Evolutionary conservation across 1,140 invertebrate genomes (phyloP), one percentile per base, ranked within the genome.

Genomic region (Macrocentrus cingulum): DNA sequence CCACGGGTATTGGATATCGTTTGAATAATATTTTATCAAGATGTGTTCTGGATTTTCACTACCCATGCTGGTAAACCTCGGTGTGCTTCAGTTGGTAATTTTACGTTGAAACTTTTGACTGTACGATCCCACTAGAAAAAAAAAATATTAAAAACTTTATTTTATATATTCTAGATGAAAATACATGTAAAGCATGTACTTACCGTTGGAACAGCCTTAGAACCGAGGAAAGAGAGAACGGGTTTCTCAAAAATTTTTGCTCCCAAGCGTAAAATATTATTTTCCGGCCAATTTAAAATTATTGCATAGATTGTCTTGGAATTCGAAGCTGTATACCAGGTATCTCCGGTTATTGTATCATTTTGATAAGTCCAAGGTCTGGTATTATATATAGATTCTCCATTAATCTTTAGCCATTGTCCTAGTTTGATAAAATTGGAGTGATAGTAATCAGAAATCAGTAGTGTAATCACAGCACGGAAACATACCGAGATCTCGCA

Each of bases 381-480:
- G 0, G 86, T 87, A n/a, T 79, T 80, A 68, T 95, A 98, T 66
- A 98, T 93, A 0, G 91, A 92, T 73, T 95, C 90, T 2, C 92
- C 94, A 71, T 97, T 97, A 1, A 90, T 75, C 8, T 81, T 66
- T 4, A 98, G 74, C 93, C 94, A 97, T 8, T 72, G 57, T 34
- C 88, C 88, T 75, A 57, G 7, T 22, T 2, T 5, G 62, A 52
- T 9, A 19, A 51, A 23, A 13, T 39, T 44, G 69, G 9, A 70
- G 67, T 65, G 59, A 16, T 69, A 15, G 59, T 74, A 7, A 50
- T 65, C 56, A 46, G 20, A 9, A 32, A 36, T 22, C 18, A n/a
- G n/a, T n/a, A n/a, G n/a, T n/a, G n/a, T n/a, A n/a, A n/a, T n/a
- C n/a, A n/a, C n/a, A n/a, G n/a, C n/a, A n/a, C n/a, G n/a, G 37